phyloP scores from a whole-genome alignment of 2,888 invertebrate genomes.

The Drosophila neonasuta region DNA sequence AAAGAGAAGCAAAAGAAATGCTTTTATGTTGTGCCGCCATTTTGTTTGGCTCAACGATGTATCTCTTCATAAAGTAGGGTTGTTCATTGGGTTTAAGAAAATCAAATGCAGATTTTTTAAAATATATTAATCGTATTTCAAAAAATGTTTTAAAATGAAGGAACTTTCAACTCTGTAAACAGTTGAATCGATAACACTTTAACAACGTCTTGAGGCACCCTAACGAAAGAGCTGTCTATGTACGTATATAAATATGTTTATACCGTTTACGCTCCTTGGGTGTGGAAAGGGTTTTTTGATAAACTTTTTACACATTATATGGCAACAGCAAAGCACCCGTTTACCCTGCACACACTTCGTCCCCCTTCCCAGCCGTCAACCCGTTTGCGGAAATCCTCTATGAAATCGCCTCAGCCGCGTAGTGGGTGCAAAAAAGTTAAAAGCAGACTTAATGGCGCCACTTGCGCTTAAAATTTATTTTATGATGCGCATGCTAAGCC shows the following conservation, averaged over 20 bases:
- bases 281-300: conserved; percentile 75
- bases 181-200: neutral
- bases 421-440: conserved; percentile 74
- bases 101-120: neutral
- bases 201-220: conserved; percentile 35
- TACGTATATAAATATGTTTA: conserved; percentile 47
- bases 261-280: conserved; percentile 51
- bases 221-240: neutral
- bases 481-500: conserved; percentile 75
- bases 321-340: conserved; percentile 34
- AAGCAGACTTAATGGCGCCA: conserved; percentile 79
- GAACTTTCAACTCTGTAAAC: neutral
- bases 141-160: neutral
- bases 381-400: conserved; percentile 38
- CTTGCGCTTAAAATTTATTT: conserved; percentile 79
- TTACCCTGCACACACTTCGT: neutral
- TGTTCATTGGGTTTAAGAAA: neutral
- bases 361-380: neutral
- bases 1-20: conserved; percentile 46
- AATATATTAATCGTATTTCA: neutral
- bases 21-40: conserved; percentile 70
- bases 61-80: conserved; percentile 40
- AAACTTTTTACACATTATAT: conserved; percentile 70
- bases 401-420: conserved; percentile 59
- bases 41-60: conserved; percentile 50